These are phyloP conservation scores for Seriola rivoliana DNA, from an alignment of 2,113 vertebrate genomes.

Conservation along the genomic window DNA sequence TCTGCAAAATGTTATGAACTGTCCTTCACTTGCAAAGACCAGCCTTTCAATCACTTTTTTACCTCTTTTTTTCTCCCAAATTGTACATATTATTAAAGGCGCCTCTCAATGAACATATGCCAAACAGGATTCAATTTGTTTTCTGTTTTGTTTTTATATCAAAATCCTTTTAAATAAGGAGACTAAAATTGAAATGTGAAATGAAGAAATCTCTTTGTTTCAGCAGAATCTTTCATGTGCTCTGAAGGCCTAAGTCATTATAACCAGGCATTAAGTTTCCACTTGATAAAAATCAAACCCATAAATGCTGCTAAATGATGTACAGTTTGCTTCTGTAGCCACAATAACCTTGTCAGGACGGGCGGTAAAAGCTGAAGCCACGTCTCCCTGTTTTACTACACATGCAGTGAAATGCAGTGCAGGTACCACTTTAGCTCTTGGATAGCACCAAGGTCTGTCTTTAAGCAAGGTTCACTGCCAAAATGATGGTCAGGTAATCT, in stretches of 20 bases:
- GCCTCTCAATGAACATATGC: not conserved
- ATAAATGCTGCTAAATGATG: conserved; percentile 27
- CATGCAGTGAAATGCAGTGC: conserved; percentile 11
- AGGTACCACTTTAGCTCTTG: not conserved
- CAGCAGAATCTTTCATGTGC: not conserved
- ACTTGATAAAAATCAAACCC: conserved; percentile 36
- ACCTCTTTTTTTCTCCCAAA: too few relatives aligned
- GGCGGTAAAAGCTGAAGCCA: conserved; percentile 30
- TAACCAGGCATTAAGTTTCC: not conserved
- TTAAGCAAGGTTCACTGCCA: conserved; percentile 17
- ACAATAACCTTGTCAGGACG: conserved; percentile 49
- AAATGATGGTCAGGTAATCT: conserved; percentile 8
- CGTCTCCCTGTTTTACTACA: conserved; percentile 15
- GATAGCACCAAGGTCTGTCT: conserved; percentile 24
- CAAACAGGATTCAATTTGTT: not conserved
- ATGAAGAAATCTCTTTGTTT: not conserved
- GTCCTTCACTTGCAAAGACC: not conserved
- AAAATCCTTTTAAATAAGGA: not conserved
- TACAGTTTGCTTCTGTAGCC: conserved; percentile 27
- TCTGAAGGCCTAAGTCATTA: conserved; percentile 24
- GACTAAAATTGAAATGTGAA: not conserved
- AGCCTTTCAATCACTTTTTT: not conserved
- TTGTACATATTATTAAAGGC: not conserved
- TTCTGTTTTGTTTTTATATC: not conserved
- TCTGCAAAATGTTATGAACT: not conserved